Evolutionary conservation across 1,140 invertebrate species (phyloP).

Genomic region (Drosophila parvula): DNA sequence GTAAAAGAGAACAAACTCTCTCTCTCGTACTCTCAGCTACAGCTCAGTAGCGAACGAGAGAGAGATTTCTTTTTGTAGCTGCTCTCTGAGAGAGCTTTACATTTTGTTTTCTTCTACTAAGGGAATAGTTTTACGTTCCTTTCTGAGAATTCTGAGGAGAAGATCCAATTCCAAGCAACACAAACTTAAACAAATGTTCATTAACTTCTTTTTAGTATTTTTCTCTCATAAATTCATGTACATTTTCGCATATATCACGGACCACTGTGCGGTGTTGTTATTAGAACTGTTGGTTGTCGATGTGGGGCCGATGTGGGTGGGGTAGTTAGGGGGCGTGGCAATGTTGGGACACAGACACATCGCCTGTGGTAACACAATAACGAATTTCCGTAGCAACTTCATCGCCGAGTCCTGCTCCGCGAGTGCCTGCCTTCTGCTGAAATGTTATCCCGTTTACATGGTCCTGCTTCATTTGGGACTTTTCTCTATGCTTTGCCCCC

Average conservation of each 20-base stretch:
- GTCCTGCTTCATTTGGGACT: conserved; percentile 56
- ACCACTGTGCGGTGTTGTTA: conserved; percentile 57
- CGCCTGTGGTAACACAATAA: conserved; percentile 83
- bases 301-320: conserved; percentile 15
- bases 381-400: conserved; percentile 83
- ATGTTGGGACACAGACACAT: conserved; percentile 80
- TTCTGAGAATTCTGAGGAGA: too few species aligned
- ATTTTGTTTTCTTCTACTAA: background rate
- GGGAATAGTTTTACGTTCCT: background rate
- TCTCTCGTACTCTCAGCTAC: background rate
- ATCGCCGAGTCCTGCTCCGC: conserved; percentile 54
- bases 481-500: conserved; percentile 48
- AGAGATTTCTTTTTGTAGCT: background rate
- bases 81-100: background rate
- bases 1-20: background rate
- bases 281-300: conserved; percentile 54
- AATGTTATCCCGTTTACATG: conserved; percentile 78
- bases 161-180: too few species aligned
- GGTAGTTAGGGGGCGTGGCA: conserved; percentile 37
- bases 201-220: background rate
- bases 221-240: background rate
- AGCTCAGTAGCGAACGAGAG: background rate
- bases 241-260: background rate
- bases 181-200: too few species aligned
- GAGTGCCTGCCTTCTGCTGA: conserved; percentile 39